phyloP scores from a whole-genome alignment of 2,113 vertebrate genomes.

The Poicephalus meyeri region DNA sequence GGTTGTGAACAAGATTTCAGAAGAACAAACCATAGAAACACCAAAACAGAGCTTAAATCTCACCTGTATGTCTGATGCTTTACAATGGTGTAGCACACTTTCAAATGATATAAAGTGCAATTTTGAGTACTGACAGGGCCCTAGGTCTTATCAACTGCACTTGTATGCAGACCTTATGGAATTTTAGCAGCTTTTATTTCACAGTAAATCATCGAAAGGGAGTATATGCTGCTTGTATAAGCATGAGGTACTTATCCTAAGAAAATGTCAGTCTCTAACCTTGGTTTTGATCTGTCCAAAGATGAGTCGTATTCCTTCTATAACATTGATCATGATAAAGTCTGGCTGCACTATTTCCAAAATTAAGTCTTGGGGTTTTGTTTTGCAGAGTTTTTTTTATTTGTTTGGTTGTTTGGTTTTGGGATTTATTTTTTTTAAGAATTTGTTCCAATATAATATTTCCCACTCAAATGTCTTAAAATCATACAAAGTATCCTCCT shows the following conservation, averaged over 20 bases:
- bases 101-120: not conserved
- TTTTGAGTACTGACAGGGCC: not conserved
- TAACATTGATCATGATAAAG: not conserved
- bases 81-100: not conserved
- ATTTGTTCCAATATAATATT: not conserved
- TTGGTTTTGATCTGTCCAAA: not conserved
- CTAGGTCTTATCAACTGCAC: not conserved
- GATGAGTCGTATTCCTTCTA: not conserved
- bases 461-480: not conserved
- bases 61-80: not conserved
- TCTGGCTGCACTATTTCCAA: not conserved
- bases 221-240: not conserved
- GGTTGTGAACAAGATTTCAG: not conserved
- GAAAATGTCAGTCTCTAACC: not conserved
- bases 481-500: not conserved
- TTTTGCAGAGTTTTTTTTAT: not conserved
- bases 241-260: not conserved
- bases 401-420: not conserved
- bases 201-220: not conserved
- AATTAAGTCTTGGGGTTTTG: not conserved
- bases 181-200: not conserved
- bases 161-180: not conserved
- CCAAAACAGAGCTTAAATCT: not conserved
- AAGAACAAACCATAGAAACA: not conserved
- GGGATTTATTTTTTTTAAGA: not conserved